A percentile compares a stretch with the other conserved stretches of the same genome.
Evolutionary conservation across 2,888 invertebrate genomes (phyloP).

Genomic region (Dicroscelio sp.): DNA sequence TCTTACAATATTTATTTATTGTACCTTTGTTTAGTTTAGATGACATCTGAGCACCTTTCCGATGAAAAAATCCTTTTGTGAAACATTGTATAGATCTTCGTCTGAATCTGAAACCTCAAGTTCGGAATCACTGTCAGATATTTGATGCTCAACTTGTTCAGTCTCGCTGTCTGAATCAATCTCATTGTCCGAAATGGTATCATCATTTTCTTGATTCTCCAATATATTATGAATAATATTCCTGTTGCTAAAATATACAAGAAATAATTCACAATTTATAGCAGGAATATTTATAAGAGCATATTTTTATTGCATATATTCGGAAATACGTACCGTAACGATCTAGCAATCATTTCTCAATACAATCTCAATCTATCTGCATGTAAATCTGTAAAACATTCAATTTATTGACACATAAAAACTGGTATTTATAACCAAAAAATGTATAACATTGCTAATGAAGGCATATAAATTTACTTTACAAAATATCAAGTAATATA

Average conservation of each 20-base stretch:
- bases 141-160: not conserved
- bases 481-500: too few species aligned
- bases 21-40: not conserved
- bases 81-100: not conserved
- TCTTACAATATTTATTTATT: not conserved
- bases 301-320: too few species aligned
- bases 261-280: too few species aligned
- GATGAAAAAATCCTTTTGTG: not conserved
- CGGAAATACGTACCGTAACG: not conserved
- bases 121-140: not conserved
- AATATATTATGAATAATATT: not conserved
- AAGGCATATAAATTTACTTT: too few species aligned
- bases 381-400: too few species aligned
- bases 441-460: too few species aligned
- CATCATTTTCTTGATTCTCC: not conserved
- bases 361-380: too few species aligned
- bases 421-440: too few species aligned
- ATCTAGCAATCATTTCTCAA: too few species aligned
- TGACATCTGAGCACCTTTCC: too few species aligned
- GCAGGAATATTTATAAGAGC: too few species aligned
- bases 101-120: slow-evolving; percentile 2
- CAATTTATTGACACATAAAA: too few species aligned
- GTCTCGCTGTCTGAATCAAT: not conserved
- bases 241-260: not conserved
- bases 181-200: not conserved